Evolutionary conservation across 1,140 invertebrate species (phyloP), one percentile per base, ranked within the genome.

Genomic region (Patella vulgata): DNA sequence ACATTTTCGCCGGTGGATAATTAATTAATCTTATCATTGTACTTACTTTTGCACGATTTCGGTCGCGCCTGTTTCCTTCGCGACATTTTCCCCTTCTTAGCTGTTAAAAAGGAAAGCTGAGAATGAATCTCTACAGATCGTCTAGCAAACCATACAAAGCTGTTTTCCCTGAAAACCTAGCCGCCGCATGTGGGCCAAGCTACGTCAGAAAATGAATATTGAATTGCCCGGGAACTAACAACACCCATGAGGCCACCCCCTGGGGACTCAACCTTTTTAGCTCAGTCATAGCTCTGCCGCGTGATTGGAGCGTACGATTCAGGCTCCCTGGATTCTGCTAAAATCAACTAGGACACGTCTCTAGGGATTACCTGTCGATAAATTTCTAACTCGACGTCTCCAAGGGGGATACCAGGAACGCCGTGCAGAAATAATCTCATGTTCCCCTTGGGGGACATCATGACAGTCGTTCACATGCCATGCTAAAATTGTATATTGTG

Each of bases 171-270:
- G 68, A 66, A 70, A 61, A 63, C 66, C 64, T 44, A 68, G 66
- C 51, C 66, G 60, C 64, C 43, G 58, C 63, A 69, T 69, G 67
- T 69, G 70, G 66, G 66, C 58, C 47, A 52, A 48, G 62, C 71
- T 73, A 72, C 70, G 71, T 73, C 74, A 71, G 55, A 58, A 72
- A 70, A 73, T 73, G 68, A 76, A 76, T 76, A 76, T 76, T 76
- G 71, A 70, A 73, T 76, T 73, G 71, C 71, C 66, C 58, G 68
- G 69, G 69, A 73, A 63, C 68, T 61, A 71, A 73, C 64, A 63
- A 58, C 72, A 66, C 74, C 74, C 74, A 65, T 66, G 74, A 66
- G 74, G 62, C 60, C 36, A 40, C 53, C 63, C 64, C 73, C 69
- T 51, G 30, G 28, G 73, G 67, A 66, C 60, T 55, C 52, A 60